Evolutionary conservation across 2,113 vertebrate species (phyloP).

Genomic region (Hippocampus guttulatus): DNA sequence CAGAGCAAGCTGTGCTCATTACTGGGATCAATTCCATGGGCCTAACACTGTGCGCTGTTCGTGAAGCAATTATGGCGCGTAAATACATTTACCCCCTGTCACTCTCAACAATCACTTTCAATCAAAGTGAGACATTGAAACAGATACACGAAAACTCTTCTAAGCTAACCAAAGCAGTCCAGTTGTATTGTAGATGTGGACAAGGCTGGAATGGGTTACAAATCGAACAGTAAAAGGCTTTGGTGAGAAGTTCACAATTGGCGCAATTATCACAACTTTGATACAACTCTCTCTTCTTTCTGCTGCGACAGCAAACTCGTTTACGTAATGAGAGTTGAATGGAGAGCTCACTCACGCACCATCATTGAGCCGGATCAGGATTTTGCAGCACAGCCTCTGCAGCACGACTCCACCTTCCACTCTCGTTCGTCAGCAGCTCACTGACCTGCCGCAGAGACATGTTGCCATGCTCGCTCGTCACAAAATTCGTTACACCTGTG

Average conservation of each 20-base stretch:
- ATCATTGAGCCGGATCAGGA: constrained; percentile 50
- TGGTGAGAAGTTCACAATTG: no score
- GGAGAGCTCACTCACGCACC: background rate
- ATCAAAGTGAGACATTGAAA: background rate
- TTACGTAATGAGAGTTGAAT: constrained; percentile 43
- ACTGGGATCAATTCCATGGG: constrained; percentile 26
- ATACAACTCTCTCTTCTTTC: background rate
- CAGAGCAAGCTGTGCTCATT: constrained; percentile 36
- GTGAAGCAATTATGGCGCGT: constrained; percentile 31
- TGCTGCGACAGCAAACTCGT: constrained; percentile 34
- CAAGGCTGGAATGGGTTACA: no score
- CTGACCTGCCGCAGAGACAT: constrained; percentile 12
- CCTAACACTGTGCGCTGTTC: constrained; percentile 10
- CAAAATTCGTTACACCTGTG: background rate
- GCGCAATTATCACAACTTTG: no score
- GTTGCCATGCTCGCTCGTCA: background rate
- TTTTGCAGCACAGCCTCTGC: constrained; percentile 63
- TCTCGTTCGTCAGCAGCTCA: constrained; percentile 26
- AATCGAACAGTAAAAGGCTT: no score
- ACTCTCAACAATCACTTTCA: constrained; percentile 14
- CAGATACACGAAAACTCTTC: background rate
- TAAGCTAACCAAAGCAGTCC: no score
- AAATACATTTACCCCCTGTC: constrained; percentile 26
- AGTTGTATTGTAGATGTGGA: no score
- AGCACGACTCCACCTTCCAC: constrained; percentile 58